Evolutionary conservation across 2,797 vertebrate species (phyloP).

Genomic region (Micromesistius poutassou): DNA sequence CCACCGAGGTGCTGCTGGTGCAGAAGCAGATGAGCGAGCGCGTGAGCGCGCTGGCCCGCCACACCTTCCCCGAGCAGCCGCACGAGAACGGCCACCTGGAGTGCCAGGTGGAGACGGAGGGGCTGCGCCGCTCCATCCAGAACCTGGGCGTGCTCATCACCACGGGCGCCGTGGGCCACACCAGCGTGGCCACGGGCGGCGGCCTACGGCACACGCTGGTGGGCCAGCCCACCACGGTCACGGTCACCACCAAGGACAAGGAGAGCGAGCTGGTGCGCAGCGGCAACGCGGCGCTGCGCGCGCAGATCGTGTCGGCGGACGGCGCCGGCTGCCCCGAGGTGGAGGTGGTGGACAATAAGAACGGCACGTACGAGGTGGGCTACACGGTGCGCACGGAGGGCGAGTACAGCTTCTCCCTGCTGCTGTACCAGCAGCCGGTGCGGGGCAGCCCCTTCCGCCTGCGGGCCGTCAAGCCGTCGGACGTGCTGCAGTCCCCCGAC

Average conservation of each 20-base stretch:
- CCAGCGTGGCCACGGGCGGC: slow-evolving; percentile 88
- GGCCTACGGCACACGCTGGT: slow-evolving; percentile 87
- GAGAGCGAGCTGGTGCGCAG: slow-evolving; percentile 87
- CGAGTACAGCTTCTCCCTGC: slow-evolving; percentile 81
- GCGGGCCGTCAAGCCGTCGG: slow-evolving; percentile 81
- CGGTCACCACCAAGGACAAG: slow-evolving; percentile 94
- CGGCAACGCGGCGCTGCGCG: slow-evolving; percentile 82
- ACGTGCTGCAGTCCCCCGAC: slow-evolving; percentile 85
- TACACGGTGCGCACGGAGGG: slow-evolving; percentile 84
- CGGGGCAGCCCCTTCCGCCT: slow-evolving; percentile 85
- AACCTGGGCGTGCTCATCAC: slow-evolving; percentile 89
- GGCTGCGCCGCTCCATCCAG: slow-evolving; percentile 87
- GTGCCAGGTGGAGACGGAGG: slow-evolving; percentile 86
- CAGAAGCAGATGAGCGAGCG: slow-evolving; percentile 94
- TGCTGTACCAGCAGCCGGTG: slow-evolving; percentile 86
- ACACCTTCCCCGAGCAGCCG: slow-evolving; percentile 83
- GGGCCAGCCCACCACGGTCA: slow-evolving; percentile 84
- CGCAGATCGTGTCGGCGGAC: slow-evolving; percentile 75
- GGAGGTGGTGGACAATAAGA: slow-evolving; percentile 91
- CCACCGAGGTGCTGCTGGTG: slow-evolving; percentile 85
- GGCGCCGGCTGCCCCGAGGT: slow-evolving; percentile 65
- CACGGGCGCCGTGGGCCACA: slow-evolving; percentile 85
- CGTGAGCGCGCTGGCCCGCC: slow-evolving; percentile 82
- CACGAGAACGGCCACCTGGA: slow-evolving; percentile 91
- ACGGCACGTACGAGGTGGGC: slow-evolving; percentile 90